Evolutionary conservation across 2,888 invertebrate genomes (phyloP).

Genomic region (Chaetoderma sp.): DNA sequence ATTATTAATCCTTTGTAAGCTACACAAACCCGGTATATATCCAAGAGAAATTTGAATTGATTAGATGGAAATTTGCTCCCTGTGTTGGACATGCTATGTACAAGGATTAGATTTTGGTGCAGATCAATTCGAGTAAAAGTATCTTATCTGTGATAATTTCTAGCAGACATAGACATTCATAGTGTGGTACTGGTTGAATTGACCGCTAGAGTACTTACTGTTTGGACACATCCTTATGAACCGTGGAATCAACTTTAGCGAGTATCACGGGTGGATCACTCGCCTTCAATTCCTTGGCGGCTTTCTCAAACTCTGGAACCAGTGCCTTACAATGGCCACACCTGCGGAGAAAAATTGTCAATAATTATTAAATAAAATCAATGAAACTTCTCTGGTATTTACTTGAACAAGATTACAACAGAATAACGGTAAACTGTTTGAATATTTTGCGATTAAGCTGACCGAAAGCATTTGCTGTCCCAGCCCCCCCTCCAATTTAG

Average conservation of each 20-base stretch:
- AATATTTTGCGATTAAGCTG: too few species aligned
- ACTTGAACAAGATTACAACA: not conserved
- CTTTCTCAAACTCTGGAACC: constrained; percentile 56
- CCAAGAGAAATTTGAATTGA: too few species aligned
- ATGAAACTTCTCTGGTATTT: not conserved
- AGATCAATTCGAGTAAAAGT: too few species aligned
- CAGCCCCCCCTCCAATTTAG: too few species aligned
- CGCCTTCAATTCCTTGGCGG: constrained; percentile 48
- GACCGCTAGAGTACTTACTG: constrained; percentile 35
- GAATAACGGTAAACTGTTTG: not conserved
- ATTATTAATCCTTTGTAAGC: too few species aligned
- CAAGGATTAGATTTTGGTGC: too few species aligned
- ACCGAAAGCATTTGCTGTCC: too few species aligned
- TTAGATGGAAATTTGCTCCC: too few species aligned
- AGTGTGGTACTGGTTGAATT: not conserved
- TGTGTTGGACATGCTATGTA: too few species aligned
- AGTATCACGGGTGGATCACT: constrained; percentile 47
- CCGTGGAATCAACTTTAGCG: constrained; percentile 67
- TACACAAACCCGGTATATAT: too few species aligned
- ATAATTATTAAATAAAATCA: not conserved
- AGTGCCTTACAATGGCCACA: constrained; percentile 62
- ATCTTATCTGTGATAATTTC: too few species aligned
- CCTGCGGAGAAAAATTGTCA: constrained; percentile 37
- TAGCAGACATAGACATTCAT: too few species aligned
- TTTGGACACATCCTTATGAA: constrained; percentile 69